Evolutionary conservation across 2,797 vertebrate genomes (phyloP).

Genomic region (Peromyscus eremicus): DNA sequence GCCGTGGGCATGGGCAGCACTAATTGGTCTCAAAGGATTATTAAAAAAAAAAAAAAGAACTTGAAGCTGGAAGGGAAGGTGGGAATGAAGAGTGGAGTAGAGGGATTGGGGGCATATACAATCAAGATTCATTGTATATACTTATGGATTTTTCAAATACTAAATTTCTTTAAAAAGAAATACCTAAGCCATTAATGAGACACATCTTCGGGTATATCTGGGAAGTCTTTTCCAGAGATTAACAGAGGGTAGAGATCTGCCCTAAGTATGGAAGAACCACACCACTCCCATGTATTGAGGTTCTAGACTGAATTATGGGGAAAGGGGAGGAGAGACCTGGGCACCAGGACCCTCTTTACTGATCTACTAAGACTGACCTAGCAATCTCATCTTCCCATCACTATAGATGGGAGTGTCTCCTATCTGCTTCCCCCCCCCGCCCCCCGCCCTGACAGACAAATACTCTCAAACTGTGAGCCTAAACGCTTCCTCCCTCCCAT

Average conservation of each 20-base stretch:
- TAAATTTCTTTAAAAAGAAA: background rate
- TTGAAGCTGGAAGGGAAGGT: background rate
- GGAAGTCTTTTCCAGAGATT: background rate
- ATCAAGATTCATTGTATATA: background rate
- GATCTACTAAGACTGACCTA: background rate
- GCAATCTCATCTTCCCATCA: background rate
- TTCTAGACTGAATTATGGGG: background rate
- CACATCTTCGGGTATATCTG: background rate
- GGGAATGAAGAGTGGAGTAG: background rate
- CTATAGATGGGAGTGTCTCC: background rate
- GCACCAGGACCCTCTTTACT: background rate
- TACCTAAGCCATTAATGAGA: background rate
- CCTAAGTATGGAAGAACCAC: background rate
- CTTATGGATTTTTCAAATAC: background rate
- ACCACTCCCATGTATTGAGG: background rate
- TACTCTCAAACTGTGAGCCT: background rate
- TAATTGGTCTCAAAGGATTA: background rate
- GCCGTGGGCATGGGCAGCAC: background rate
- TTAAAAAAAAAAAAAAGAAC: background rate
- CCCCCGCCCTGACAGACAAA: background rate
- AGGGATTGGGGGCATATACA: background rate
- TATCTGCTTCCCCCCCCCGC: accelerated
- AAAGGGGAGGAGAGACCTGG: background rate
- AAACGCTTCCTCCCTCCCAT: background rate
- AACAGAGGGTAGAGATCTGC: background rate